Conservation (phyloP, 2,888 invertebrate genomes). For the Amblyteles armatorius region DNA sequence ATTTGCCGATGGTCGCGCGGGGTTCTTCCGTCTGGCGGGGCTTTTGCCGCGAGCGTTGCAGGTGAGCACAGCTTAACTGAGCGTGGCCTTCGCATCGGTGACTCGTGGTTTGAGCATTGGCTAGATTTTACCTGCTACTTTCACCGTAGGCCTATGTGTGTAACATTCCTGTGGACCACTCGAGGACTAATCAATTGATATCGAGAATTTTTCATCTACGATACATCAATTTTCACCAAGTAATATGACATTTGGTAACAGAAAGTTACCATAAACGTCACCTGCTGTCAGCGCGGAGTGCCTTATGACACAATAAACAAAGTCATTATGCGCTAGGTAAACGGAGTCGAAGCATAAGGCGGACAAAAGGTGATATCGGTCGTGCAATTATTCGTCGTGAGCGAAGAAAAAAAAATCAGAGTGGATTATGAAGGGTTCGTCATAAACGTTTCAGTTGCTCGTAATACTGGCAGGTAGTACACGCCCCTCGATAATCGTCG, state of each 20-base stretch:
- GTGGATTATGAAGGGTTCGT: conserved; percentile 76
- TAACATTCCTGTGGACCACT: conserved; percentile 4
- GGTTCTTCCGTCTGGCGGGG: conserved; percentile 51
- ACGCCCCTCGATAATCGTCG: conserved; percentile 62
- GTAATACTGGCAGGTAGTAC: conserved; percentile 64
- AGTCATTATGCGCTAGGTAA: conserved; percentile 77
- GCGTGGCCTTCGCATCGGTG: conserved; percentile 59
- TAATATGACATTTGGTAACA: not conserved
- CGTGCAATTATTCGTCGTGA: conserved; percentile 70
- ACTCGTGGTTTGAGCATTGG: conserved; percentile 52
- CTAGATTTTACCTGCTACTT: conserved; percentile 33
- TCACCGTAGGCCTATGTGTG: conserved; percentile 14
- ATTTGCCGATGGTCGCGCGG: conserved; percentile 72
- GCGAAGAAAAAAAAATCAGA: conserved; percentile 70
- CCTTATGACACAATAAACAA: conserved; percentile 81
- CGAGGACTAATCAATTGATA: not conserved
- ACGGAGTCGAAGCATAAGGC: conserved; percentile 69
- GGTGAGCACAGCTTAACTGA: conserved; percentile 33
- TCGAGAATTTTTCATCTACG: not conserved
- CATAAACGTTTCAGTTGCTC: conserved; percentile 68
- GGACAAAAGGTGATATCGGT: conserved; percentile 67
- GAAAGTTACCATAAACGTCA: conserved; percentile 70
- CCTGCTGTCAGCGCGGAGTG: conserved; percentile 70
- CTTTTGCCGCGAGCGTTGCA: conserved; percentile 31
- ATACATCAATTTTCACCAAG: not conserved